A percentile compares a stretch with the other conserved stretches of the same genome.
Evolutionary conservation across 1,140 invertebrate species (phyloP).

Genomic region (Agrypnia vestita): DNA sequence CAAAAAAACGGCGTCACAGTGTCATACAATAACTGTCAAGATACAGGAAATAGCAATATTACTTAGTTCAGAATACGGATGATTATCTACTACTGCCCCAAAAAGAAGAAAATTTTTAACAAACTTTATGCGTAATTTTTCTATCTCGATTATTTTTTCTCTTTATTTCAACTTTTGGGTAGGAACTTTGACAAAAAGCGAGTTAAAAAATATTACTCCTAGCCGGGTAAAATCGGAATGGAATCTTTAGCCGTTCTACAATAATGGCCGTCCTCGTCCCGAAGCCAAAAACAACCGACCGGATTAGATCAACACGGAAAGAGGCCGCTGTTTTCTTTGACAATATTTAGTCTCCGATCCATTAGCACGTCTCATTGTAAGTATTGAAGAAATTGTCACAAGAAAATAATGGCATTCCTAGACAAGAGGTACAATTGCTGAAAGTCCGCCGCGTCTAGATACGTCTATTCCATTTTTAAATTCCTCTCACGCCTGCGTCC

Average conservation of each 20-base stretch:
- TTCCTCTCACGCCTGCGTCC: background rate
- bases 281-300: constrained; percentile 23
- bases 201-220: constrained; percentile 6
- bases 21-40: too few relatives aligned
- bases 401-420: constrained; percentile 15
- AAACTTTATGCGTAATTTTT: background rate
- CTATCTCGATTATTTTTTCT: background rate
- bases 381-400: constrained; percentile 17
- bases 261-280: constrained; percentile 26
- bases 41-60: too few relatives aligned
- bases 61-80: too few relatives aligned
- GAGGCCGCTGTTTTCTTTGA: constrained; percentile 28
- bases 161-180: background rate
- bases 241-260: constrained; percentile 21
- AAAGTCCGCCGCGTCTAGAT: too few relatives aligned
- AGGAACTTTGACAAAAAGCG: background rate
- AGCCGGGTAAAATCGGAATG: constrained; percentile 21
- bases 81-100: too few relatives aligned
- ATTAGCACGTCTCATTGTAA: constrained; percentile 39
- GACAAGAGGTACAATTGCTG: too few relatives aligned
- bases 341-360: constrained; percentile 33
- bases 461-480: background rate
- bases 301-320: constrained; percentile 41
- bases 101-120: too few relatives aligned
- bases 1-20: too few relatives aligned